Percentiles rank a stretch among this genome's conserved stretches.
Conservation (phyloP, 2,888 invertebrate genomes). For the Troglohyphantes excavatus region DNA sequence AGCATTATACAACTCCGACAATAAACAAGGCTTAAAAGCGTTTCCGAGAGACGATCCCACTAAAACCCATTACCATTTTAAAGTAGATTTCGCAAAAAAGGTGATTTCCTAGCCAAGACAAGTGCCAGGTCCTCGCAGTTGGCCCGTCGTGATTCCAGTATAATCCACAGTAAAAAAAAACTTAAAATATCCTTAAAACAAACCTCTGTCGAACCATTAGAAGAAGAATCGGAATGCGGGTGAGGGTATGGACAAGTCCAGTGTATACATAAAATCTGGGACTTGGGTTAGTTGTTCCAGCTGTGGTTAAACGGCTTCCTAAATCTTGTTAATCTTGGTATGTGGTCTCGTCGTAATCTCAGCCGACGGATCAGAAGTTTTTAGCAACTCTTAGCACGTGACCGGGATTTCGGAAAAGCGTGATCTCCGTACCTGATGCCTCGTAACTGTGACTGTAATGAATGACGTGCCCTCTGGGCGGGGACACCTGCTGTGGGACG, state of each 20-base stretch:
- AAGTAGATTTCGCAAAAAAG: background rate
- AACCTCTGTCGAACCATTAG: background rate
- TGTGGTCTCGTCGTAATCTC: constrained; percentile 61
- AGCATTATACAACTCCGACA: background rate
- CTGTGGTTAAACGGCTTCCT: constrained; percentile 46
- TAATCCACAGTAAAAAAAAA: background rate
- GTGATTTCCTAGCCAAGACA: background rate
- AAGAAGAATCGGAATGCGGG: background rate
- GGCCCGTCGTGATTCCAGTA: background rate
- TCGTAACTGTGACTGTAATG: constrained; percentile 37
- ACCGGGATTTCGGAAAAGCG: constrained; percentile 36
- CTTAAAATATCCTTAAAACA: background rate
- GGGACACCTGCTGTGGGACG: background rate
- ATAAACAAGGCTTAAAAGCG: background rate
- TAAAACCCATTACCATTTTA: background rate
- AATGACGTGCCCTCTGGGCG: background rate
- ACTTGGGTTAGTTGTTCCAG: background rate
- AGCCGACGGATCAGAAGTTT: constrained; percentile 30
- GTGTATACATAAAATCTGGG: too few species aligned
- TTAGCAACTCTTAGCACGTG: constrained; percentile 50
- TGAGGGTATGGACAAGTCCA: too few species aligned
- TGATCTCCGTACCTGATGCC: constrained; percentile 43
- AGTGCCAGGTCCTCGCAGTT: background rate
- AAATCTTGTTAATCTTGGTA: constrained; percentile 68
- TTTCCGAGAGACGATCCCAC: background rate